Percentiles rank a stretch among this genome's conserved stretches.
Conservation (phyloP, 2,888 invertebrate species). For the Gastracanthus pulcherrimus region DNA sequence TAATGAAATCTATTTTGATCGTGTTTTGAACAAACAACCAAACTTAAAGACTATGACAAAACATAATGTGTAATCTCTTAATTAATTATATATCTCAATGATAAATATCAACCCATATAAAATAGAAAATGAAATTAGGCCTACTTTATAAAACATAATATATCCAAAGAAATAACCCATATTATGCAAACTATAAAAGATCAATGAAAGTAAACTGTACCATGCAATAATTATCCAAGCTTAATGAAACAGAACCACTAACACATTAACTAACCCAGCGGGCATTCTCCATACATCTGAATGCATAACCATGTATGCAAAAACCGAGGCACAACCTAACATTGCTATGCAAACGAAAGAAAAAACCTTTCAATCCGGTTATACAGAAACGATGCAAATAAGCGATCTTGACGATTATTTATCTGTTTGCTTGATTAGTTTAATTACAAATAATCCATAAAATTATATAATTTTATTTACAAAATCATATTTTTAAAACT, state of each 20-base stretch:
- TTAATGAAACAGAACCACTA: neutral
- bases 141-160: neutral
- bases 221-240: neutral
- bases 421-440: too few species aligned
- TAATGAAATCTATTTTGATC: too few species aligned
- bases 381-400: neutral
- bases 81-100: too few species aligned
- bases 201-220: neutral
- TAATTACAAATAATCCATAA: too few species aligned
- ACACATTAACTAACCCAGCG: neutral
- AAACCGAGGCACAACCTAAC: neutral
- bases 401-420: too few species aligned
- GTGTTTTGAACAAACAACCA: too few species aligned
- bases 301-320: neutral
- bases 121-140: too few species aligned
- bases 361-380: neutral
- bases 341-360: neutral
- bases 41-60: too few species aligned
- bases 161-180: neutral
- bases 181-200: neutral
- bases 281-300: neutral
- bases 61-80: too few species aligned
- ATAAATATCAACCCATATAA: too few species aligned
- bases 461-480: too few species aligned
- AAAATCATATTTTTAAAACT: too few species aligned